Evolutionary conservation across 2,113 vertebrate genomes (phyloP).

Genomic region (Epinephelus moara): DNA sequence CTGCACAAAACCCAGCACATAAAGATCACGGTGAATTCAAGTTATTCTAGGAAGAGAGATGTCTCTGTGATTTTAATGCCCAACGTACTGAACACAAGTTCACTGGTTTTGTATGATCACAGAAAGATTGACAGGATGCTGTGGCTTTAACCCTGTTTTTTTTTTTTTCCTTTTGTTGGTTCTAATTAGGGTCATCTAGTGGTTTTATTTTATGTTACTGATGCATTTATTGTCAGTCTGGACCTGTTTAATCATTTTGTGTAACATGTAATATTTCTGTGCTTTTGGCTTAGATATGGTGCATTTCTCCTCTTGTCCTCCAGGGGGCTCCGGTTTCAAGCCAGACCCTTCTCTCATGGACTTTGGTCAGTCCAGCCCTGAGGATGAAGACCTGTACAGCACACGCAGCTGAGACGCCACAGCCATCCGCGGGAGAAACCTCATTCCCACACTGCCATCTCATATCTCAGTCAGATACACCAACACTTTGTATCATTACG

Average conservation of each 20-base stretch:
- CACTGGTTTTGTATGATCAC: neutral
- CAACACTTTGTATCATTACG: conserved; percentile 13
- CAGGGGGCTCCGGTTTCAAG: conserved; percentile 80
- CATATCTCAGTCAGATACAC: conserved; percentile 15
- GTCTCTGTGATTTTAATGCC: neutral
- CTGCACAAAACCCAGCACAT: neutral
- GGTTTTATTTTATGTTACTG: neutral
- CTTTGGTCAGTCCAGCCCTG: conserved; percentile 90
- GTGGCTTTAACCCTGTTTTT: neutral
- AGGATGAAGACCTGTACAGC: conserved; percentile 93
- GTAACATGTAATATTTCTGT: neutral
- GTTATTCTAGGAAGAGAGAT: neutral
- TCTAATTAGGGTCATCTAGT: neutral
- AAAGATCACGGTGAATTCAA: neutral
- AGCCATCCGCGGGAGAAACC: conserved; percentile 5
- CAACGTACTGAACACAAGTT: neutral
- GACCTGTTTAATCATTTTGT: neutral
- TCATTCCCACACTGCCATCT: conserved; percentile 49
- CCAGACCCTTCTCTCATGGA: conserved; percentile 88
- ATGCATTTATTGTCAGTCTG: neutral
- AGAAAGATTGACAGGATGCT: neutral
- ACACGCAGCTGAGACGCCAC: conserved; percentile 87
- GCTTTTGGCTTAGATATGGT: conserved; percentile 20
- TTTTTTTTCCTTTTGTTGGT: neutral
- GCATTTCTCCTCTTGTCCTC: conserved; percentile 58